A percentile compares a stretch with the other conserved stretches of the same genome.
These are phyloP conservation scores for Psylliodes chrysocephalus DNA, from an alignment of 2,888 invertebrate species.

Conservation along the genomic window DNA sequence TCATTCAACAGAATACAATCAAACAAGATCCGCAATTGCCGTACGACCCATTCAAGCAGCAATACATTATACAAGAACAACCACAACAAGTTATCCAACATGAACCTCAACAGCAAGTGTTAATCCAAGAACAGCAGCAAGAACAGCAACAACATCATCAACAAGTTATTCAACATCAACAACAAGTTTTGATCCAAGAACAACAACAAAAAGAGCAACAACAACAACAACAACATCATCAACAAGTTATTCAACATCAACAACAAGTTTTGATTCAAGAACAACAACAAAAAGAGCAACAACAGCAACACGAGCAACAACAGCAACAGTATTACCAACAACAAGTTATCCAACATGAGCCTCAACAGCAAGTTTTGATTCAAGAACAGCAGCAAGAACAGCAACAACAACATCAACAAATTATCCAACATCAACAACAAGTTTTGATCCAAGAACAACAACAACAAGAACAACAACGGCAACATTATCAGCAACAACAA, in stretches of 20 bases:
- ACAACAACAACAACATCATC: conserved; percentile 23
- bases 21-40: conserved; percentile 4
- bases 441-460: conserved; percentile 8
- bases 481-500: conserved; percentile 36
- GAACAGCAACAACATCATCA: conserved; percentile 22
- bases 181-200: neutral
- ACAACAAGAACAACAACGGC: conserved; percentile 29
- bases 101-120: conserved; percentile 22
- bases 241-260: conserved; percentile 27
- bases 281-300: conserved; percentile 13
- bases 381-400: conserved; percentile 19
- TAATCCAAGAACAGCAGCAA: too few species aligned
- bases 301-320: conserved; percentile 12
- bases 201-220: conserved; percentile 27
- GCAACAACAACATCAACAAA: conserved; percentile 15
- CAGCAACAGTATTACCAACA: conserved; percentile 12
- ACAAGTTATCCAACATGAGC: conserved; percentile 21
- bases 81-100: conserved; percentile 19
- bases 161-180: too few species aligned
- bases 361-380: too few species aligned
- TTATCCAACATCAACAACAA: too few species aligned
- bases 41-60: conserved; percentile 4
- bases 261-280: conserved; percentile 29
- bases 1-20: neutral
- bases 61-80: conserved; percentile 1